phyloP scores from a whole-genome alignment of 2,113 vertebrate genomes.

The Oncorhynchus nerka region DNA sequence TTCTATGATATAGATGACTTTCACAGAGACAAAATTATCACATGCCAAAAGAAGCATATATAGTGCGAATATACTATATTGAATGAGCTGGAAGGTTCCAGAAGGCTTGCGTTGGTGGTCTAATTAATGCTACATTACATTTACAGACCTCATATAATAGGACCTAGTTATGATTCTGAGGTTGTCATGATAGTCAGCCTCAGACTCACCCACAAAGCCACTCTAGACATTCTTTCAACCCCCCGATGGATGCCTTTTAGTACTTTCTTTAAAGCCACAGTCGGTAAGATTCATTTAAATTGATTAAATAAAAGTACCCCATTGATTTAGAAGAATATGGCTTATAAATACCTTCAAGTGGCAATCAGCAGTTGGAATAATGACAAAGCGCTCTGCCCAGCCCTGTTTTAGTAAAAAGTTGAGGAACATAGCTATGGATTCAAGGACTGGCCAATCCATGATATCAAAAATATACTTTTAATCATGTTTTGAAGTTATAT shows the following conservation, averaged over 20 bases:
- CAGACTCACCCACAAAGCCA: background rate
- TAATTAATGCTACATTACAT: slow-evolving; percentile 40
- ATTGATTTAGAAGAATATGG: too few relatives aligned
- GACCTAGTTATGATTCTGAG: slow-evolving; percentile 19
- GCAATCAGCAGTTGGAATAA: too few relatives aligned
- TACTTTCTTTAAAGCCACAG: background rate
- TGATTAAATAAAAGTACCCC: too few relatives aligned
- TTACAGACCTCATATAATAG: slow-evolving; percentile 19
- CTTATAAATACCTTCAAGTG: too few relatives aligned
- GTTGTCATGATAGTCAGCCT: slow-evolving; percentile 11
- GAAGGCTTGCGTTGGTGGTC: slow-evolving; percentile 50
- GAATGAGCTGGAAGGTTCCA: background rate
- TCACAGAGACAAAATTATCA: slow-evolving; percentile 56
- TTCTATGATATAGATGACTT: slow-evolving; percentile 62
- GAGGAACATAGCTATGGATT: too few relatives aligned
- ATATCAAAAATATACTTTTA: too few relatives aligned
- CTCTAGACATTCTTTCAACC: background rate
- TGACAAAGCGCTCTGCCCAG: too few relatives aligned
- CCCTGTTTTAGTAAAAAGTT: too few relatives aligned
- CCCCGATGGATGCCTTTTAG: background rate
- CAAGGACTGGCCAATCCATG: too few relatives aligned
- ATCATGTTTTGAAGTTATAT: too few relatives aligned
- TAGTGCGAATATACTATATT: slow-evolving; percentile 38
- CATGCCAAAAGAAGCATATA: slow-evolving; percentile 28
- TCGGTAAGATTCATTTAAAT: too few relatives aligned